A percentile compares a stretch with the other conserved stretches of the same genome.
Conservation (phyloP, 2,113 vertebrate species). For the Arvicanthis niloticus region DNA sequence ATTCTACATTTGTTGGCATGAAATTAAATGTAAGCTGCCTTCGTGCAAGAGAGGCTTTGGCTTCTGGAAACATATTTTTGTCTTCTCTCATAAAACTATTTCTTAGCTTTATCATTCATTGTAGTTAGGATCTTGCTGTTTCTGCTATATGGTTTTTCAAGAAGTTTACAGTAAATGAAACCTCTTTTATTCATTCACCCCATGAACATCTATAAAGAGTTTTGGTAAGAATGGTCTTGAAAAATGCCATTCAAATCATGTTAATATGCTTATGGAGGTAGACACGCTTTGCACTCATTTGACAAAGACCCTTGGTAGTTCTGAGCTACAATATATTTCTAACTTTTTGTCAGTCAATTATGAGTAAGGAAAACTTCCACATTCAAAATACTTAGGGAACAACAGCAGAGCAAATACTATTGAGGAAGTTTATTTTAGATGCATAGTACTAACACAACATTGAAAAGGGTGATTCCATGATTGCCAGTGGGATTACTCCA, state of each 20-base stretch:
- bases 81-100: not conserved
- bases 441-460: not conserved
- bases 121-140: not conserved
- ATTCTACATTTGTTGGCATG: not conserved
- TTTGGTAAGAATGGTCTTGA: not conserved
- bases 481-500: not conserved
- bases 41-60: accelerated
- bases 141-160: not conserved
- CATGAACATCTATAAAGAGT: not conserved
- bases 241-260: not conserved
- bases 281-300: not conserved
- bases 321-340: not conserved
- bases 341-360: not conserved
- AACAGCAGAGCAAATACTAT: not conserved
- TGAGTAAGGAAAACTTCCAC: no score
- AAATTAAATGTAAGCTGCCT: not conserved
- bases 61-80: not conserved
- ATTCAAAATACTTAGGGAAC: not conserved
- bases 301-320: not conserved
- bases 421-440: not conserved
- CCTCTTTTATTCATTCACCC: not conserved
- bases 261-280: not conserved
- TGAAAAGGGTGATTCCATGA: not conserved
- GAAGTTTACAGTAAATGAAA: not conserved
- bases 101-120: not conserved